These are phyloP conservation scores for Octodonta nipae DNA, from an alignment of 2,888 invertebrate species.

Conservation along the genomic window DNA sequence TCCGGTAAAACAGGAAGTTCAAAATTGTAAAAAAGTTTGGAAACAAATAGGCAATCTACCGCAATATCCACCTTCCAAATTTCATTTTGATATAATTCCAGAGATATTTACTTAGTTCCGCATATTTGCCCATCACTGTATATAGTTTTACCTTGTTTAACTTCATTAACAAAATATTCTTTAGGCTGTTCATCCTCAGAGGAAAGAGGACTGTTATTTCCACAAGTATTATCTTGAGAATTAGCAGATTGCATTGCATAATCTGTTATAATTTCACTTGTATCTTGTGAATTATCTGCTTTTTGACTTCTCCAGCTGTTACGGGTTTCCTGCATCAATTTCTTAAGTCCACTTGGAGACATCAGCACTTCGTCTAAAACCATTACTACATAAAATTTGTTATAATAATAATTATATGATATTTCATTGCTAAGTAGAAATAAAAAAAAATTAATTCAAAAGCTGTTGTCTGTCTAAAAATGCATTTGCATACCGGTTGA, in stretches of 20 bases:
- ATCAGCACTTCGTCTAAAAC: constrained; percentile 21
- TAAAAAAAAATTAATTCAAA: no score
- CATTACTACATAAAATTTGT: not conserved
- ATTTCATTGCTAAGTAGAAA: no score
- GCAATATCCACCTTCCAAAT: not conserved
- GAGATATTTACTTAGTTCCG: no score
- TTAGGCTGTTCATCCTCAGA: constrained; percentile 14
- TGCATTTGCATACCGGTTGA: no score
- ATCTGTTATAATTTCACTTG: constrained; percentile 11
- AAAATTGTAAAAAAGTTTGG: not conserved
- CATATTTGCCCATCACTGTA: no score
- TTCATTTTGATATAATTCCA: no score
- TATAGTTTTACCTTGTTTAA: no score
- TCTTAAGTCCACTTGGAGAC: constrained; percentile 26
- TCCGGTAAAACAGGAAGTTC: no score
- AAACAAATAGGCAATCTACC: not conserved
- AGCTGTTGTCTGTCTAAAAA: no score
- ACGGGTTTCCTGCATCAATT: constrained; percentile 26
- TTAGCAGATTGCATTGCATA: constrained; percentile 12
- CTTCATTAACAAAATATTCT: constrained; percentile 4
- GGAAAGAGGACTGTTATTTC: constrained; percentile 16
- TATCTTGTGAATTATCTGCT: constrained; percentile 8
- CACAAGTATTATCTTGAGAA: constrained; percentile 17
- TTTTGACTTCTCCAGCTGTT: constrained; percentile 21
- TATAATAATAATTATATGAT: no score